These are phyloP conservation scores for Seriola dumerili DNA, from an alignment of 2,113 vertebrate species.

Conservation along the genomic window DNA sequence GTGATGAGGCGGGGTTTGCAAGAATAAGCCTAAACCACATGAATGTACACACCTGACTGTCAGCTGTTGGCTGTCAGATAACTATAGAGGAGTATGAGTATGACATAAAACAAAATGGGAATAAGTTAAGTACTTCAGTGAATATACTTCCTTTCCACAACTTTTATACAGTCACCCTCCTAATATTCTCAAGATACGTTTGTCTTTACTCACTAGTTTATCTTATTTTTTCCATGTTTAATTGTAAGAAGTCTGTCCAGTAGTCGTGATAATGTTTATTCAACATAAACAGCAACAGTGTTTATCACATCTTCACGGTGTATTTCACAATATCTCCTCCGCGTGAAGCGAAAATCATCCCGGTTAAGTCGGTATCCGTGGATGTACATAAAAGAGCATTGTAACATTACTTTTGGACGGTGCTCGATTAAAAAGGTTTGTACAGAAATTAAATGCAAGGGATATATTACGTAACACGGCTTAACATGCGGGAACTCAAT, in stretches of 20 bases:
- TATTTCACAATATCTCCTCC: slow-evolving; percentile 7
- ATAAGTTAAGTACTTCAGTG: not conserved
- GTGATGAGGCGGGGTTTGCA: not conserved
- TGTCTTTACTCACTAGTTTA: too few species aligned
- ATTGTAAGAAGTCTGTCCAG: too few species aligned
- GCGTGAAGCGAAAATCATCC: not conserved
- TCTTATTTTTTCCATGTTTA: too few species aligned
- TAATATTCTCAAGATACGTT: too few species aligned
- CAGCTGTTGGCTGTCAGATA: too few species aligned
- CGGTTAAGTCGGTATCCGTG: not conserved
- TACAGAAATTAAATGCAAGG: not conserved
- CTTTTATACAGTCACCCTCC: not conserved
- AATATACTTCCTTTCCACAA: not conserved
- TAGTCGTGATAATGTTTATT: too few species aligned
- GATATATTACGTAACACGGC: not conserved
- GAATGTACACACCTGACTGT: too few species aligned
- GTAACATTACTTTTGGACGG: not conserved
- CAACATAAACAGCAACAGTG: too few species aligned
- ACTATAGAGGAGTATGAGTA: too few species aligned
- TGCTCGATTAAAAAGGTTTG: not conserved
- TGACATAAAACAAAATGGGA: too few species aligned
- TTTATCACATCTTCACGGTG: not conserved
- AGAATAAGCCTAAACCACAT: not conserved
- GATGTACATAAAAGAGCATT: not conserved
- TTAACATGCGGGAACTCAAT: not conserved